Percentiles rank a stretch among this genome's conserved stretches.
Evolutionary conservation across 1,140 invertebrate species (phyloP).

Genomic region (Lordiphosa collinella): DNA sequence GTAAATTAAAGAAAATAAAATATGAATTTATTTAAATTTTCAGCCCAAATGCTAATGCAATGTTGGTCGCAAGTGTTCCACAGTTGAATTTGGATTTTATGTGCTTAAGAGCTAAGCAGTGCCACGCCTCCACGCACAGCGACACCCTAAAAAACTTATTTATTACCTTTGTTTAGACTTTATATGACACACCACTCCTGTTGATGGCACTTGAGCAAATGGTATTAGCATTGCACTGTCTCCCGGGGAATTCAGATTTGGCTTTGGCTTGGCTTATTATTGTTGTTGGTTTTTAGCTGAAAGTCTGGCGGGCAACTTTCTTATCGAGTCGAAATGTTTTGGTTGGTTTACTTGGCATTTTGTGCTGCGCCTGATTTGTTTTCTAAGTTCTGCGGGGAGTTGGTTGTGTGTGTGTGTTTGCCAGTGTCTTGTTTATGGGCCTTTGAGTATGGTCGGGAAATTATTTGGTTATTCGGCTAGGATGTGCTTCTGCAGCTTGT

Average conservation of each 20-base stretch:
- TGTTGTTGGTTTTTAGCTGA: conserved; percentile 6
- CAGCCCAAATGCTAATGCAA: background rate
- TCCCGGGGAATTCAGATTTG: conserved; percentile 2
- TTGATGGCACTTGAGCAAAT: conserved; percentile 56
- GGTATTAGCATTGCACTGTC: conserved; percentile 44
- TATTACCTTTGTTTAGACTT: conserved; percentile 59
- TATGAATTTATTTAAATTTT: conserved; percentile 12
- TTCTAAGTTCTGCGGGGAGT: conserved; percentile 7
- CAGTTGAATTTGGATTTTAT: conserved; percentile 21
- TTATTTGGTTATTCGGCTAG: no score
- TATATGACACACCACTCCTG: conserved; percentile 41
- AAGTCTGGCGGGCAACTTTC: conserved; percentile 18
- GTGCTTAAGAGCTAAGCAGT: conserved; percentile 28
- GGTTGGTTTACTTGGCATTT: conserved; percentile 18
- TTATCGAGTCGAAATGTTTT: conserved; percentile 36
- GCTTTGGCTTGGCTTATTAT: conserved; percentile 14
- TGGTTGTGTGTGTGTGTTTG: background rate
- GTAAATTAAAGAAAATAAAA: conserved; percentile 22
- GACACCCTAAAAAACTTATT: conserved; percentile 47
- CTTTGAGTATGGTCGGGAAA: background rate
- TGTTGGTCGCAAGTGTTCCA: background rate
- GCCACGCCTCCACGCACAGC: conserved; percentile 1
- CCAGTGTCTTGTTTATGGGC: conserved; percentile 3
- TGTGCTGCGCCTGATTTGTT: conserved; percentile 37
- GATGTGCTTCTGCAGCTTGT: no score